Evolutionary conservation across 2,113 vertebrate genomes (phyloP).

Genomic region (Thinocorus orbignyianus): DNA sequence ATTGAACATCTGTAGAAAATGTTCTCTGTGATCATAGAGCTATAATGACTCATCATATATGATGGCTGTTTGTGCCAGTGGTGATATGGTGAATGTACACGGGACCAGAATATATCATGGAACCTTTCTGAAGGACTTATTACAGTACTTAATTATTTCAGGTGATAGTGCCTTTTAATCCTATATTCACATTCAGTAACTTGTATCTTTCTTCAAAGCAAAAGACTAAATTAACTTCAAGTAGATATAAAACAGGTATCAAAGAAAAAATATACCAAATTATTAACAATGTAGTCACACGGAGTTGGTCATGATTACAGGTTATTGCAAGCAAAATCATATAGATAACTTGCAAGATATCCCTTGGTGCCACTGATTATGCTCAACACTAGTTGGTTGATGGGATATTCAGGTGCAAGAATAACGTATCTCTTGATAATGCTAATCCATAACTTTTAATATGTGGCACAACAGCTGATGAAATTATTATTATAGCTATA

Average conservation of each 20-base stretch:
- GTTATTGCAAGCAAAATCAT: background rate
- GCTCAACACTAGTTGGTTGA: background rate
- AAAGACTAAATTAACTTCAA: conserved; percentile 1
- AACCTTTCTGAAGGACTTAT: background rate
- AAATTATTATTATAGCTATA: background rate
- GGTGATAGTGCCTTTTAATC: background rate
- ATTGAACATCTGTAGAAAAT: conserved; percentile 36
- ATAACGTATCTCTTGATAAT: background rate
- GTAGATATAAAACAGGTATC: background rate
- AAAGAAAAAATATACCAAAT: background rate
- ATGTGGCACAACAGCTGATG: background rate
- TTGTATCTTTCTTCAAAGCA: background rate
- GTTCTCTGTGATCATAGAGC: background rate
- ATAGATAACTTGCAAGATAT: background rate
- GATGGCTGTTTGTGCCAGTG: background rate
- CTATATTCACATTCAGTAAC: background rate
- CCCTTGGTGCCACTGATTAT: background rate
- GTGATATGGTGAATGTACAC: background rate
- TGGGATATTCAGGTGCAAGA: background rate
- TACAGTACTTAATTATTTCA: background rate
- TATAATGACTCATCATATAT: background rate
- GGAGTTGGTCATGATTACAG: background rate
- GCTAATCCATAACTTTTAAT: background rate
- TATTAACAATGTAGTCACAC: background rate
- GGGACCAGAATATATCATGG: background rate